Base-by-base conservation (phyloP, 2,113 vertebrate species). In the Calyptommatus sinebrachiatus region DNA sequence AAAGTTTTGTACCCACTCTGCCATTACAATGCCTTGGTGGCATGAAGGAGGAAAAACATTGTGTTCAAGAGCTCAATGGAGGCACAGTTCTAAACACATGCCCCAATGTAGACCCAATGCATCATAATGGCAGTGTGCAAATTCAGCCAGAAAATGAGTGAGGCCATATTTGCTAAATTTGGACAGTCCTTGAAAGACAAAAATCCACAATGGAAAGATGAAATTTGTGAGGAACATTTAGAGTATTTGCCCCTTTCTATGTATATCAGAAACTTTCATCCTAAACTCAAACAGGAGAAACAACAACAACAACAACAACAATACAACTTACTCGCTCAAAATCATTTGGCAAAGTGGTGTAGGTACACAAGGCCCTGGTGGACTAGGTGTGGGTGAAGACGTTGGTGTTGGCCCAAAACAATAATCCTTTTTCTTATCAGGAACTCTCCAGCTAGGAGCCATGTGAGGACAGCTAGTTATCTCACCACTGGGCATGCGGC, bases 401-500 rank as follows among this genome's bases (percentile, higher is more conserved):
- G 75, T 20, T 73, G 78, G 20, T 20, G 83, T 0, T 9, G 93
- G 86, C 67, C 76, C 0, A 2, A 71, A 62, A 78, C 95, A 96
- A 28, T 83, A 86, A 0, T 90, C 63, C 76, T 92, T 83, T 16
- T 88, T 28, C 0, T 84, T 67, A 1, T 31, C 66, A 2, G 76
- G 78, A 79, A 95, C 90, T 2, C 82, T 85, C 97, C 97, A 99
- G 79, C 94, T 74, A 21, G 76, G 21, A 8, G 96, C 93, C 91
- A 96, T 94, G 4, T 87, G 45, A 0, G 93, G 86, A 85, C 97
- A 98, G 61, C 93, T 94, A 5, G 87, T 92, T 8, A 94, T 76
- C 0, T 83, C 26, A 0, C 95, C 95, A 29, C 78, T 79, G 28
- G 95, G 90, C 91, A 97, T 84, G 53, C 95, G 95, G 28, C 97